phyloP scores from a whole-genome alignment of 2,888 invertebrate species.

The Drosophila incognita region DNA sequence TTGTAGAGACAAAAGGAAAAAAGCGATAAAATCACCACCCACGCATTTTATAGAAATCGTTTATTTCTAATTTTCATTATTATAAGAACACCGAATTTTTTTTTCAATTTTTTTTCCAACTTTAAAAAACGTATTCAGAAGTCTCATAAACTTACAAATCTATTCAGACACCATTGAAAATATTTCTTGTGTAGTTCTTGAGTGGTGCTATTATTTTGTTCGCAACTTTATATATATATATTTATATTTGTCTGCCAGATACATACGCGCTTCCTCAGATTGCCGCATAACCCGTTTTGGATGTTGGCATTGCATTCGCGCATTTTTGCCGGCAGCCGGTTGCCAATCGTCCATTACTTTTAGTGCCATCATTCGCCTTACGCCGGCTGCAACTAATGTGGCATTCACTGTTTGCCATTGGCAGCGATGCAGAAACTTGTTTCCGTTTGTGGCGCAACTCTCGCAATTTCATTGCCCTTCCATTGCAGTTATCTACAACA shows the following conservation, averaged over 20 bases:
- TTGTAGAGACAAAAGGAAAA: no score
- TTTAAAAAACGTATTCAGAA: neutral
- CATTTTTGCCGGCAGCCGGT: slow-evolving; percentile 54
- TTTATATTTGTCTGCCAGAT: slow-evolving; percentile 19
- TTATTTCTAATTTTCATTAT: no score
- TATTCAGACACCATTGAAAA: neutral
- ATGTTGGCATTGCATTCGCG: slow-evolving; percentile 56
- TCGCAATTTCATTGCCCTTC: neutral
- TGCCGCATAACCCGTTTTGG: slow-evolving; percentile 65
- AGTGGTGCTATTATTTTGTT: neutral
- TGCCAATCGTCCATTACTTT: slow-evolving; percentile 38
- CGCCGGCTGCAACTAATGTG: slow-evolving; percentile 49
- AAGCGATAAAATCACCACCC: no score
- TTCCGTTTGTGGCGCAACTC: slow-evolving; percentile 28
- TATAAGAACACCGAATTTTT: neutral
- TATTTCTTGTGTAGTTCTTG: neutral
- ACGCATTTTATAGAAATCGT: no score
- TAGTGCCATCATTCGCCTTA: slow-evolving; percentile 28
- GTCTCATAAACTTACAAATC: neutral
- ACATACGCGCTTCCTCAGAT: slow-evolving; percentile 42
- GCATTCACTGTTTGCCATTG: slow-evolving; percentile 42
- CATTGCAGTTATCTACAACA: neutral
- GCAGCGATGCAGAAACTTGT: slow-evolving; percentile 51
- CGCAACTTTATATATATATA: slow-evolving; percentile 1
- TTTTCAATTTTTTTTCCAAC: neutral